Evolutionary conservation across 2,113 vertebrate species (phyloP).

Genomic region (Limanda limanda): DNA sequence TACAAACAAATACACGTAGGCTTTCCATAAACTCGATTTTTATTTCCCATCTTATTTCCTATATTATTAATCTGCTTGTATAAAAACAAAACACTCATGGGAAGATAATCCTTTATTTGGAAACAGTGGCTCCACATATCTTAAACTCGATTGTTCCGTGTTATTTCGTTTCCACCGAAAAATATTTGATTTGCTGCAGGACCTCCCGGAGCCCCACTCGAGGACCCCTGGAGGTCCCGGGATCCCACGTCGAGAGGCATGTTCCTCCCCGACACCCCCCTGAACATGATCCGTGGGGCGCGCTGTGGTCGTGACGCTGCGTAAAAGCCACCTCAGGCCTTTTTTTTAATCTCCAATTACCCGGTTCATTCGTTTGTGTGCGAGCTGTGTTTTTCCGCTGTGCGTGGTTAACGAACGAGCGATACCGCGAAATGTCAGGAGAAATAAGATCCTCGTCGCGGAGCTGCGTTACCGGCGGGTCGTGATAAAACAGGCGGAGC

Average conservation of each 20-base stretch:
- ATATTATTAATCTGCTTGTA: background rate
- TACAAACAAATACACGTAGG: background rate
- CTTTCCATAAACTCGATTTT: background rate
- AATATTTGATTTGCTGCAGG: constrained; percentile 1
- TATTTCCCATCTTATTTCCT: too few species aligned
- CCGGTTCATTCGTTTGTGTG: constrained; percentile 42
- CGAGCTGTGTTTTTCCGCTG: background rate
- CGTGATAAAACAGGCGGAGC: constrained; percentile 1
- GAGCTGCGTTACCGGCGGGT: constrained; percentile 31
- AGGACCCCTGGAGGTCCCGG: constrained; percentile 18
- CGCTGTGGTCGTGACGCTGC: background rate
- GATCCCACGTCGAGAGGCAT: constrained; percentile 24
- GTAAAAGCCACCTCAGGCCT: constrained; percentile 35
- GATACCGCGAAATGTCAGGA: constrained; percentile 60
- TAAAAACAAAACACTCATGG: background rate
- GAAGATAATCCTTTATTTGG: background rate
- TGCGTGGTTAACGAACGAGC: background rate
- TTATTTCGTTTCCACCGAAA: constrained; percentile 8
- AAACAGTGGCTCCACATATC: background rate
- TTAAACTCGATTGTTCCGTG: background rate
- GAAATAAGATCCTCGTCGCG: constrained; percentile 13
- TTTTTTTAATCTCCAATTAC: background rate
- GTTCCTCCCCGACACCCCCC: background rate
- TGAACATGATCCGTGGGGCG: background rate
- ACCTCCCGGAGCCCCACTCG: constrained; percentile 16